Evolutionary conservation across 2,888 invertebrate species (phyloP).

Genomic region (Diloba caeruleocephala): DNA sequence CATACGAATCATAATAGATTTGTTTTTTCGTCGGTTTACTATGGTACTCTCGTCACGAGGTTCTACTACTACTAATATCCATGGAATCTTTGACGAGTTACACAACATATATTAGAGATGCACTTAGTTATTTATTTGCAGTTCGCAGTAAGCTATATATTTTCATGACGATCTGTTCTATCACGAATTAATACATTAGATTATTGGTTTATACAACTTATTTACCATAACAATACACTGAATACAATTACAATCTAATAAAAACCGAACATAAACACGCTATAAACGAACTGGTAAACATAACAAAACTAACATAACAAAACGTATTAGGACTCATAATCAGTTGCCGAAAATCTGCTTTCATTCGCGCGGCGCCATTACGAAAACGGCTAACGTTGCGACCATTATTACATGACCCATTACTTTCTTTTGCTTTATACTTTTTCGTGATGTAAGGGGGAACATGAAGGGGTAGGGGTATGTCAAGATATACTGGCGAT

Average conservation of each 20-base stretch:
- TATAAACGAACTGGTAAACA: constrained; percentile 63
- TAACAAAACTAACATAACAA: constrained; percentile 65
- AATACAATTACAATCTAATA: constrained; percentile 27
- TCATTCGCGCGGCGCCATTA: constrained; percentile 72
- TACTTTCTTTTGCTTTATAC: constrained; percentile 45
- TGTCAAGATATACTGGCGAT: constrained; percentile 71
- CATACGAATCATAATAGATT: too few relatives aligned
- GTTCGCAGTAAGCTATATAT: too few relatives aligned
- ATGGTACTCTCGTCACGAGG: too few relatives aligned
- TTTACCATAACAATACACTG: neutral
- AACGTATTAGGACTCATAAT: constrained; percentile 72
- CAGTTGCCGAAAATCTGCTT: constrained; percentile 78
- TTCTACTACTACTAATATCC: too few relatives aligned
- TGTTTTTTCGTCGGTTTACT: too few relatives aligned
- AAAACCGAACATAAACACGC: constrained; percentile 52
- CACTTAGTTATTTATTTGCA: too few relatives aligned
- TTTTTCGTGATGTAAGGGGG: constrained; percentile 34
- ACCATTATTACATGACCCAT: constrained; percentile 65
- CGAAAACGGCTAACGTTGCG: constrained; percentile 70
- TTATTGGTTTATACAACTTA: neutral
- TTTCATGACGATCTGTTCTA: too few relatives aligned
- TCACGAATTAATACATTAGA: too few relatives aligned
- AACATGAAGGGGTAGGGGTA: constrained; percentile 50
- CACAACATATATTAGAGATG: too few relatives aligned
- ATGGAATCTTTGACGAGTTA: too few relatives aligned